phyloP scores from a whole-genome alignment of 2,797 vertebrate genomes.

The Alfaro cultratus region DNA sequence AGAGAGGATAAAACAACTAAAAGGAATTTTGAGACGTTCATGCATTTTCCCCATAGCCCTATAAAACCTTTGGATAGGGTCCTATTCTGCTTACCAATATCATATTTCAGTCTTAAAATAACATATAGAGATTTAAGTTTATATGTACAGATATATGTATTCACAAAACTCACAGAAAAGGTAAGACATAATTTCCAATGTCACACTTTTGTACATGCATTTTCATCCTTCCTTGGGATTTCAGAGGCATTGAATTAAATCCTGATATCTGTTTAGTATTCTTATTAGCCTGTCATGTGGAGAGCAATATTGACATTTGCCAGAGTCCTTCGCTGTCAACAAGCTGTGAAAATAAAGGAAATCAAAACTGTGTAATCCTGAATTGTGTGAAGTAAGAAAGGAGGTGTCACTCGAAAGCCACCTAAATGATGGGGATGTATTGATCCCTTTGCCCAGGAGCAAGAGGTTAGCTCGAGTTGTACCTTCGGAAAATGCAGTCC shows the following conservation, averaged over 20 bases:
- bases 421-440: constrained; percentile 53
- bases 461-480: constrained; percentile 43
- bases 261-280: constrained; percentile 46
- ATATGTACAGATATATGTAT: not conserved
- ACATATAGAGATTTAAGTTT: not conserved
- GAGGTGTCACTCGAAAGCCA: constrained; percentile 43
- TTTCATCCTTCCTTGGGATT: constrained; percentile 26
- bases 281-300: constrained; percentile 35
- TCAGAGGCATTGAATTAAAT: constrained; percentile 37
- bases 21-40: constrained; percentile 37
- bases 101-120: constrained; percentile 19
- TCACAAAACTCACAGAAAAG: constrained; percentile 19
- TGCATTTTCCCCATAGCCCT: constrained; percentile 20
- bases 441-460: constrained; percentile 53
- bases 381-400: constrained; percentile 48
- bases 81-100: constrained; percentile 25
- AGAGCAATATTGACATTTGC: constrained; percentile 49
- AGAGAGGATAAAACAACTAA: constrained; percentile 54
- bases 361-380: constrained; percentile 58
- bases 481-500: constrained; percentile 57
- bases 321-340: constrained; percentile 35
- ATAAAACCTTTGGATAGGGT: constrained; percentile 37
- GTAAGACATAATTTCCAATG: not conserved
- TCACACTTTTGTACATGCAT: constrained; percentile 15
- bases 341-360: constrained; percentile 50